Evolutionary conservation across 2,797 vertebrate genomes (phyloP), one percentile per base, ranked within the genome.

Genomic region (Acanthornis magna): DNA sequence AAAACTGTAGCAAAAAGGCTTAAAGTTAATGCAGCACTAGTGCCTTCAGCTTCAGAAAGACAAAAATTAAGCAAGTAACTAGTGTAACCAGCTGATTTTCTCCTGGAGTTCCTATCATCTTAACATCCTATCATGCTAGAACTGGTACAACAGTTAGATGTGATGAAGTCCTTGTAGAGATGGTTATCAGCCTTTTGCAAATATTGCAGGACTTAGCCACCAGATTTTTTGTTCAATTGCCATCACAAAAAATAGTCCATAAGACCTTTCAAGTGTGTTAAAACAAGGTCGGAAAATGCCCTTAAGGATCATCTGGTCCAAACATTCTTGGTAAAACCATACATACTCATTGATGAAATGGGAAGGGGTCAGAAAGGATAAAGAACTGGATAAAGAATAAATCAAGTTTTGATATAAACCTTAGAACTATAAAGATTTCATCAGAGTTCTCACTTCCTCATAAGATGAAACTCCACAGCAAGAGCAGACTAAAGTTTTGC

Each of bases 301-400:
- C 11, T 48, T 34, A 54, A 23, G 15, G 10, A 54, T 32, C 8
- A 74, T 3, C 17, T 32, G 26, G 48, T 54, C 15, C 32, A 68
- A 36, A 68, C 9, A 22, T 21, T 30, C 57, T 16, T 61, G 34
- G 21, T 26, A 32, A 87, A 63, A 25, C 36, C 51, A 63, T 43
- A 62, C 7, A 32, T 4, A 7, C 2, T 45, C 21, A 38, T 9
- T 54, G 62, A 54, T 17, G 5, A 62, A 75, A 63, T 32, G 13
- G 5, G 18, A 27, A 26, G 1, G 4, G 7, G 14, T 20, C 11
- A 4, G 21, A 11, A 13, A 10, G 9, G 10, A n/a, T n/a, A n/a
- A n/a, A n/a, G 8, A 65, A 27, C 13, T n/a, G 5, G 5, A 17
- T 80, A n/a, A 80, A 60, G 5, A 57, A 57, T 78, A 87, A 76